phyloP scores from a whole-genome alignment of 2,888 invertebrate genomes.

The Oligia latruncula region DNA sequence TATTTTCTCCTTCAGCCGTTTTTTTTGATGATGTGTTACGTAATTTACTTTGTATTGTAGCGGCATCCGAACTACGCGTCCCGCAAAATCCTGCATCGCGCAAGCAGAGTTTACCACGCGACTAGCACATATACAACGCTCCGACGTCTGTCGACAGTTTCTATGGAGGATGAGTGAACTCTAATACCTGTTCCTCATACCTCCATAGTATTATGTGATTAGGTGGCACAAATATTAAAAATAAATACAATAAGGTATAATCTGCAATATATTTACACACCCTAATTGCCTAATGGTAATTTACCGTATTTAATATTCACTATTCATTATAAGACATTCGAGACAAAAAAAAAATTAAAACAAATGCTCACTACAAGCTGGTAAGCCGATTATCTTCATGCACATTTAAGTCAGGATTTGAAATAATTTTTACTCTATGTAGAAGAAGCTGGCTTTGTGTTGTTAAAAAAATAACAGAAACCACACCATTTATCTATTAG shows the following conservation, averaged over 20 bases:
- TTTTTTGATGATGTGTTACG: conserved; percentile 29
- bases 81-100: not conserved
- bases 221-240: not conserved
- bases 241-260: not conserved
- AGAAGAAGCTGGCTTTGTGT: not conserved
- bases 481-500: not conserved
- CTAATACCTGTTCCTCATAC: too few species aligned
- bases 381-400: conserved; percentile 21
- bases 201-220: not conserved
- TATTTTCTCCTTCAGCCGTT: conserved; percentile 4
- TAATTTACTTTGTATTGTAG: conserved; percentile 17
- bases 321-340: not conserved
- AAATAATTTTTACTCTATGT: not conserved
- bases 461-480: not conserved
- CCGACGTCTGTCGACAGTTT: too few species aligned
- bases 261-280: not conserved
- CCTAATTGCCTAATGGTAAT: not conserved
- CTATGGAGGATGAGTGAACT: too few species aligned
- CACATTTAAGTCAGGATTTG: not conserved
- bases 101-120: too few species aligned
- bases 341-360: not conserved
- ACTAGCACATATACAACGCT: too few species aligned
- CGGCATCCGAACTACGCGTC: not conserved
- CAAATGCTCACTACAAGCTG: not conserved
- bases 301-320: not conserved